Base-by-base conservation (phyloP, 23 tunicate species). In the Botrylloides violaceus region DNA sequence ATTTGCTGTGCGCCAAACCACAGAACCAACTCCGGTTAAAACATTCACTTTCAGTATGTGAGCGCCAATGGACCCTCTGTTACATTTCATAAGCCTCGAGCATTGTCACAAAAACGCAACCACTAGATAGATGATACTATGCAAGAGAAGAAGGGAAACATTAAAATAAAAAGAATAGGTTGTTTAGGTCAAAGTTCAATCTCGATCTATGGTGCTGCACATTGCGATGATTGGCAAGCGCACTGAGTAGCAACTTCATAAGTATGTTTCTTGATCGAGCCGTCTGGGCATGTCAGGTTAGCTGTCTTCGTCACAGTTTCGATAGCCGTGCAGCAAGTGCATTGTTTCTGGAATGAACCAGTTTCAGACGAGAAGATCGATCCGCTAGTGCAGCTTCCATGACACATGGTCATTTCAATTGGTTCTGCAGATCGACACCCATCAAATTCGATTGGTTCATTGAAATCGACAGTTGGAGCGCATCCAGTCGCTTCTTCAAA, bases 381-480 rank as follows among this genome's bases (percentile, higher is more conserved):
- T 36, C 92, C 89, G 68, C 90, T 83, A 29, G 97, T 90, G 78
- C 97, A 90, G 29, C 81, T 83, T 21, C 97, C 97, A 60, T 90
- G 92, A 78, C 97, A 90, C 97, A 90, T 90, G 12, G 97, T 90
- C 38, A 90, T 83, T 83, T 90, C 86, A 9, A 90, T 81, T 73
- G 78, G 78, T 21, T 79, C 78, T 3, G 78, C n/a, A 20, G 97
- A 90, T 56, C 62, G 36, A 61, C 97, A 90, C 22, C 90, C 90
- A 34, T 73, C 97, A 49, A 72, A 59, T 61, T 90, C 97, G 34
- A 90, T 63, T 55, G 78, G 78, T 79, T 83, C 97, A 50, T 48
- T 62, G 79, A 72, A 90, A 76, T 90, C 97, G 19, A 81, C 72
- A 15, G 79, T 83, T 34, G 97, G 97, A 58, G 81, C 74, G 49